Evolutionary conservation across 2,888 invertebrate genomes (phyloP).

Genomic region (Muschampia plurimacula): DNA sequence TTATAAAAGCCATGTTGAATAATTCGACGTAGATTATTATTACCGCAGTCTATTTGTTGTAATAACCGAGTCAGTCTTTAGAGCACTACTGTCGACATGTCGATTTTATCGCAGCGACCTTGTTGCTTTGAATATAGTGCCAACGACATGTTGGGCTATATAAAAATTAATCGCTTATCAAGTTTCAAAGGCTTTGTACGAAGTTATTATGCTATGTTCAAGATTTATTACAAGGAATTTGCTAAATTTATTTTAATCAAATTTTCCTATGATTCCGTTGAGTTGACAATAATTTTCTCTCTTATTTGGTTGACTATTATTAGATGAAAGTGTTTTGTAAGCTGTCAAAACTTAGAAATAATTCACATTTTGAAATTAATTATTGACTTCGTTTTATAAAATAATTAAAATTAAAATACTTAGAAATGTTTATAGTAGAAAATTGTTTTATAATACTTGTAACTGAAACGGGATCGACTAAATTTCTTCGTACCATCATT

Average conservation of each 20-base stretch:
- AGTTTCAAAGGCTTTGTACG: slow-evolving; percentile 22
- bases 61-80: background rate
- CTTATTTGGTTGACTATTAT: no score
- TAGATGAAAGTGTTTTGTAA: no score
- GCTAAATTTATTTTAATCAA: background rate
- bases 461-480: no score
- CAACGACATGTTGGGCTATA: slow-evolving; percentile 29
- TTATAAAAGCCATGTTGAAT: no score
- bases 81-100: background rate
- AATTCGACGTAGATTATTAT: no score
- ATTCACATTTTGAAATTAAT: no score
- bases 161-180: slow-evolving; percentile 33
- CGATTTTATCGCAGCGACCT: slow-evolving; percentile 9
- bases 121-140: slow-evolving; percentile 32
- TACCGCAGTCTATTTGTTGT: background rate
- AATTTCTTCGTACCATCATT: no score
- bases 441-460: no score
- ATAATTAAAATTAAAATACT: no score
- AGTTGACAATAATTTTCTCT: background rate
- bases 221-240: background rate
- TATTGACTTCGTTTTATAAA: no score
- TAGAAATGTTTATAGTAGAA: no score
- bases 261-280: background rate
- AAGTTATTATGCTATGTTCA: slow-evolving; percentile 6
- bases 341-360: no score